A percentile compares a stretch with the other conserved stretches of the same genome.
Evolutionary conservation across 1,140 invertebrate species (phyloP).

Genomic region (Babylonia areolata): DNA sequence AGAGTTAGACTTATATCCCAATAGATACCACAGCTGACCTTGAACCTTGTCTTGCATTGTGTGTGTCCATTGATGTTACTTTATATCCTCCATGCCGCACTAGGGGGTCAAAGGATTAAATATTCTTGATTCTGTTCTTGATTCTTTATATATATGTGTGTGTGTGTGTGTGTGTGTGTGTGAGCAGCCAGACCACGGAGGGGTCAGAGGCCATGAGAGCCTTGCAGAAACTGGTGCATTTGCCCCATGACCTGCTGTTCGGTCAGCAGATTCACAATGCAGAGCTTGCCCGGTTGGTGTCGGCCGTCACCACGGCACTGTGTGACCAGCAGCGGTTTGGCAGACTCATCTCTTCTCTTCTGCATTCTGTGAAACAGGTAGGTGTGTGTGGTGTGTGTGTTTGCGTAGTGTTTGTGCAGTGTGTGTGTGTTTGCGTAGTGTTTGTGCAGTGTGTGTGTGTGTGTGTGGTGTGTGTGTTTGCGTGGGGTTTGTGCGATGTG

Average conservation of each 20-base stretch:
- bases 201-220: not conserved
- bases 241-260: slow-evolving; percentile 25
- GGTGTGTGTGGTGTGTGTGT: not conserved
- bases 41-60: too few species aligned
- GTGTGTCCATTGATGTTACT: too few species aligned
- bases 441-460: too few species aligned
- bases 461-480: too few species aligned
- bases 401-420: too few species aligned
- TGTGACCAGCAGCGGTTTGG: not conserved
- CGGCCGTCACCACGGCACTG: not conserved
- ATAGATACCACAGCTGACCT: too few species aligned
- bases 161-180: slow-evolving; percentile 13
- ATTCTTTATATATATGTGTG: not conserved
- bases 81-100: too few species aligned
- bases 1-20: too few species aligned
- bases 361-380: slow-evolving; percentile 22
- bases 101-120: too few species aligned
- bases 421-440: too few species aligned
- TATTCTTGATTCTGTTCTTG: too few species aligned
- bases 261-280: not conserved
- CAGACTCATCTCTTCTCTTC: not conserved
- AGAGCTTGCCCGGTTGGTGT: not conserved
- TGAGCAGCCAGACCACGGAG: not conserved
- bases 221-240: not conserved
- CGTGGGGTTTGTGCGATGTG: too few species aligned